Evolutionary conservation across 1,140 invertebrate species (phyloP), one percentile per base, ranked within the genome.

Genomic region (Tetramorium alpestre): DNA sequence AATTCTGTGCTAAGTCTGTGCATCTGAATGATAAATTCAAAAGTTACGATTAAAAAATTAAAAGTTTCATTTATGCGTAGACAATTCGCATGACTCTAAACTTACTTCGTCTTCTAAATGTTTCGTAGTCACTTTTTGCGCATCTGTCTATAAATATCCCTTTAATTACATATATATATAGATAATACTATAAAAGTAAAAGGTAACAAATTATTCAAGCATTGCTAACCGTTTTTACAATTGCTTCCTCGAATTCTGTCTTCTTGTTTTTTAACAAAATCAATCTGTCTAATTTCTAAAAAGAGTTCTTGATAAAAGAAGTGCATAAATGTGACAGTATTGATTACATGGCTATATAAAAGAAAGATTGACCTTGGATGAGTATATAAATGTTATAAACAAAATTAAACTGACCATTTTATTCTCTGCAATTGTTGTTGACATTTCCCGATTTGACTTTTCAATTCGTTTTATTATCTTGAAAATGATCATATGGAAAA

Each of bases 391-490:
- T 22, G 10, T 38, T 11, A 47, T 33, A 47, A 77, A 16, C n/a
- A 10, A 56, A 18, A 49, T 75, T 28, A 4, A 33, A 91, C 93
- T 89, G 51, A 95, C 94, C 33, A 70, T 88, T 90, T 86, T 93
- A 33, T 95, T 94, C 10, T 93, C 90, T 58, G 91, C 72, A 4
- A 94, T 84, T 0, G 87, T 91, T 18, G 47, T 75, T 62, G 88
- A 78, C 87, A 94, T 89, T 76, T 94, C 82, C 18, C 89, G 47
- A 89, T 95, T 95, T 41, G 89, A 92, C 56, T 91, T 90, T 73
- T 95, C 94, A 41, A 95, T 92, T 62, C 76, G 88, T 56, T 89
- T 92, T 18, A 94, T 91, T 86, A 94, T 91, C 95, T 95, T 62
- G 75, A 76, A 69, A 44, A 88, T 84, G n/a, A 49, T 64, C 33